Evolutionary conservation across 2,888 invertebrate species (phyloP), one percentile per base, ranked within the genome.

Genomic region (Scaptomyza reducta): DNA sequence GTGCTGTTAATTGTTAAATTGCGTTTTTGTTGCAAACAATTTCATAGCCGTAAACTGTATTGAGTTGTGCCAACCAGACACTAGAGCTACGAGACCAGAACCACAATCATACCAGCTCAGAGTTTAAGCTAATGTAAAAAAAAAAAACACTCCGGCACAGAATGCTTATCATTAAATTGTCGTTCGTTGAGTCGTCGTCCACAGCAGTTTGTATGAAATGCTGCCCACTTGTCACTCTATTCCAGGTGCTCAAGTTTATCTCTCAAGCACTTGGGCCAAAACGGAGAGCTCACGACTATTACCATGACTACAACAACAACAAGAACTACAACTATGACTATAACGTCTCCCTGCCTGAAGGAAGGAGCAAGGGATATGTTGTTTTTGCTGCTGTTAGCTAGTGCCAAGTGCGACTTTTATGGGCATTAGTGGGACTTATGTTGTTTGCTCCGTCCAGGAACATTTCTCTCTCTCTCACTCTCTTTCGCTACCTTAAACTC

Each of bases 1-100:
- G 79, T 79, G 81, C 78, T 82, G 82, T 82, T 84, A 89, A 84
- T 84, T 84, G 88, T 84, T 89, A 85, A 89, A 87, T 87, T 84
- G 89, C 83, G 88, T 84, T 83, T 84, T 87, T 79, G 85, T 84
- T 69, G 87, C 87, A 73, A 82, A 78, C 74, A 58, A 79, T 88
- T 88, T 88, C 65, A 86, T 75, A 72, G 86, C 66, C 66, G 77
- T 88, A 76, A 81, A 85, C 70, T 84, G 87, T 83, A 83, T 83
- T 83, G 82, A 83, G 82, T 87, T 83, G 82, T 83, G 85, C 85
- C 70, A 68, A 49, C 35, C 57, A 46, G 47, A 65, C 61, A 44
- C 58, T 47, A 56, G n/a, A 45, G 42, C 38, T 13, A 13, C 31
- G 22, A 38, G 46, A 31, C 18, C 35, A 33, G 33, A 27, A 47